These are phyloP conservation scores for Zele albiditarsus DNA, from an alignment of 2,888 invertebrate genomes.

Conservation along the genomic window DNA sequence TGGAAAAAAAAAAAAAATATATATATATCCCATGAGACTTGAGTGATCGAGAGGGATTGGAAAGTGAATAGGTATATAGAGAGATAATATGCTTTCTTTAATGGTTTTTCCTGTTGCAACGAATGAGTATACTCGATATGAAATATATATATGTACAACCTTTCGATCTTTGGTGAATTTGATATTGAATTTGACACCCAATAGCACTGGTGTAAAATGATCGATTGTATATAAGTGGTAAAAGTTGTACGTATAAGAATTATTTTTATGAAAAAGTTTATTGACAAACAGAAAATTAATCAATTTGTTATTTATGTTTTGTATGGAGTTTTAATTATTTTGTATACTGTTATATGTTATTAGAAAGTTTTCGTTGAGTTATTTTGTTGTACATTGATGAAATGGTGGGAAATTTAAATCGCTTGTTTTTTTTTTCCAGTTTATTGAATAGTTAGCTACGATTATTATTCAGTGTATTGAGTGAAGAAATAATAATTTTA, in stretches of 20 bases:
- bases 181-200: background rate
- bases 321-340: too few relatives aligned
- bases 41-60: background rate
- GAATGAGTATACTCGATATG: background rate
- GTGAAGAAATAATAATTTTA: background rate
- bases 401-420: too few relatives aligned
- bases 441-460: background rate
- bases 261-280: background rate
- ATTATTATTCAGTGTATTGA: background rate
- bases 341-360: too few relatives aligned
- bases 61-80: conserved; percentile 44
- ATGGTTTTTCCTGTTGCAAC: conserved; percentile 52
- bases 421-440: too few relatives aligned
- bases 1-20: background rate
- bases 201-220: background rate
- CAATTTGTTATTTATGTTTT: too few relatives aligned
- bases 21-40: conserved; percentile 23
- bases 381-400: too few relatives aligned
- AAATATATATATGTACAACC: conserved; percentile 19
- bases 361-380: too few relatives aligned
- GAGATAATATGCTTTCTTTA: conserved; percentile 55
- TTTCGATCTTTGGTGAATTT: conserved; percentile 1
- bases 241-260: background rate
- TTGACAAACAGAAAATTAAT: background rate
- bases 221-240: background rate